Base-by-base conservation (phyloP, 2,888 invertebrate genomes). In the Eurytoma californica region DNA sequence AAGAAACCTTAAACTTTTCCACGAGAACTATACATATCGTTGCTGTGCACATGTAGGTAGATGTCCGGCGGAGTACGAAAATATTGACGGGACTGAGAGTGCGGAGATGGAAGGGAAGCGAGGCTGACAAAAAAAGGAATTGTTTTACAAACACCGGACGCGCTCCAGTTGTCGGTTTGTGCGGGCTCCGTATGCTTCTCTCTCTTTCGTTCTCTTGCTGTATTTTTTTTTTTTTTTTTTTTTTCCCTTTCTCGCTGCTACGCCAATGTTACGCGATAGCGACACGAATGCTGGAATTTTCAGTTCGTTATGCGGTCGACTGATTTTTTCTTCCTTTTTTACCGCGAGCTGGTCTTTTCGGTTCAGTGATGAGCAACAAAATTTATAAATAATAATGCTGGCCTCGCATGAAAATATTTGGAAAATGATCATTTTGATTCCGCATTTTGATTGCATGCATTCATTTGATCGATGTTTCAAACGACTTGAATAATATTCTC, bases 121-220 rank as follows among this genome's bases (percentile, higher is more conserved):
- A 66, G 18, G 39, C 28, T 12, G 49, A 39, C 55, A 72, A 73
- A 79, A 76, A 80, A 39, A 74, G 49, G 28, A 73, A 70, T 55
- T 72, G 72, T 76, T 80, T 76, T 72, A 65, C 80, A 76, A 80
- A 80, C 72, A 72, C 49, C 72, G 72, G 72, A 69, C 55, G 67
- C 75, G 68, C 57, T 73, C 68, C 73, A 73, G 68, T 78, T 78
- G 78, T 68, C 49, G 53, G 57, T 77, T 77, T 28, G 77, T 72
- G 72, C 70, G 47, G 47, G 39, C 67, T 77, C 72, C 58, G 28
- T 77, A 58, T 51, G 49, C 39, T 67, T 24, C 63, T 18, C 53
- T 58, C 66, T 55, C 51, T 67, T 68, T 67, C 47, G n/a, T 70
- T 28, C 47, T 58, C 47, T 65, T 65, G 20, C 30, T 63, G 39